Conservation (phyloP, 2,888 invertebrate genomes). For the Eupithecia dodoneata region DNA sequence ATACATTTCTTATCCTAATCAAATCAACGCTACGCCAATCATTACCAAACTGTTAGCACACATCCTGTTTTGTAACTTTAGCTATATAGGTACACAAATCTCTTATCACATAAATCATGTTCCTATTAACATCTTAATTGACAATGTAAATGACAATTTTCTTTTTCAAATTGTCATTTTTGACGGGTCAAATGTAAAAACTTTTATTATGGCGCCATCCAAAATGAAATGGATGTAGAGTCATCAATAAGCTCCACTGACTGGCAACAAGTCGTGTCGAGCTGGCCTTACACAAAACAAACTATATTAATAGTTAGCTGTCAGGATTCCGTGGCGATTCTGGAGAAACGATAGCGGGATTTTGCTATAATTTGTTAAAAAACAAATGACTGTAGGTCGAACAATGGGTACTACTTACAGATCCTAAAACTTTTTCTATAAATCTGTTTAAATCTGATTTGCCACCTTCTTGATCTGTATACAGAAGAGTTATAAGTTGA, state of each 20-base stretch:
- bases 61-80: background rate
- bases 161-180: slow-evolving; percentile 25
- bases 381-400: background rate
- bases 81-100: background rate
- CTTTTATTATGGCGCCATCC: slow-evolving; percentile 40
- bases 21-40: background rate
- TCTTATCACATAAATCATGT: background rate
- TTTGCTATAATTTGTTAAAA: background rate
- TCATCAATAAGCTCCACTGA: slow-evolving; percentile 37
- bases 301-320: slow-evolving; percentile 37
- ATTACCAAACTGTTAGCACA: background rate
- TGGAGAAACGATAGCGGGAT: background rate
- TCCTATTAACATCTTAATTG: slow-evolving; percentile 13
- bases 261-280: slow-evolving; percentile 38
- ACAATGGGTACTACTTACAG: background rate
- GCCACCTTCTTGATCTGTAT: background rate
- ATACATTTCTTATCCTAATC: background rate
- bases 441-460: background rate
- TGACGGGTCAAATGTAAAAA: slow-evolving; percentile 11
- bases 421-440: background rate
- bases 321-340: slow-evolving; percentile 28
- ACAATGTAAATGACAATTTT: slow-evolving; percentile 24
- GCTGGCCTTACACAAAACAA: slow-evolving; percentile 39
- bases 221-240: slow-evolving; percentile 33
- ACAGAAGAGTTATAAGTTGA: background rate